Evolutionary conservation across 2,113 vertebrate genomes (phyloP).

Genomic region (Hirundichthys speculiger): DNA sequence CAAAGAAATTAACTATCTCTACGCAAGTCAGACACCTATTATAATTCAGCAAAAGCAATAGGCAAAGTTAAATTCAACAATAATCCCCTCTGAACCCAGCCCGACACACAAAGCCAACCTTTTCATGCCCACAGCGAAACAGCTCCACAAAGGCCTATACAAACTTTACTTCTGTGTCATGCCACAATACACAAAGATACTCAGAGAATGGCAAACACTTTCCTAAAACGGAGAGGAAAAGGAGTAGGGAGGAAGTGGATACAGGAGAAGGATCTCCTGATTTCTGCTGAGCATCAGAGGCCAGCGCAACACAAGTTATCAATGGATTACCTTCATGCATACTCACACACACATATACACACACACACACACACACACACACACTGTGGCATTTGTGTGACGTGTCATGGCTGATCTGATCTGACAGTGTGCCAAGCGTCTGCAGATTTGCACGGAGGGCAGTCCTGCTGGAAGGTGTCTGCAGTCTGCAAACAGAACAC

Average conservation of each 20-base stretch:
- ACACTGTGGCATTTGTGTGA: constrained; percentile 21
- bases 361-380: constrained; percentile 22
- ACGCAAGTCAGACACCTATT: constrained; percentile 83
- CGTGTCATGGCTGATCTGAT: constrained; percentile 12
- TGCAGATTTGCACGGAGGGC: constrained; percentile 36
- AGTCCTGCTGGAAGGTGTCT: constrained; percentile 15
- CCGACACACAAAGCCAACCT: constrained; percentile 61
- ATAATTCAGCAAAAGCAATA: constrained; percentile 85
- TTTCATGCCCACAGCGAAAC: constrained; percentile 57
- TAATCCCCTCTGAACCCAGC: constrained; percentile 36
- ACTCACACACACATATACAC: too few relatives aligned
- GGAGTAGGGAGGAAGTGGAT: constrained; percentile 11
- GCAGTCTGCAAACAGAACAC: constrained; percentile 15
- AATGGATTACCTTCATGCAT: constrained; percentile 48
- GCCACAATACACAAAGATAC: constrained; percentile 81
- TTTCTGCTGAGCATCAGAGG: constrained; percentile 49
- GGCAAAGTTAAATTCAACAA: constrained; percentile 80
- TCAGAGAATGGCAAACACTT: constrained; percentile 69
- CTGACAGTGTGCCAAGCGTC: constrained; percentile 19
- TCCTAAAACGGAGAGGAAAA: constrained; percentile 73
- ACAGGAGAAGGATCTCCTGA: constrained; percentile 29
- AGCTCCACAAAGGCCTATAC: constrained; percentile 80
- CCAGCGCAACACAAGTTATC: constrained; percentile 32
- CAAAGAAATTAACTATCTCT: constrained; percentile 84
- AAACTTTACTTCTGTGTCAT: constrained; percentile 82